A percentile compares a stretch with the other conserved stretches of the same genome.
These are phyloP conservation scores for Ondatra zibethicus DNA, from an alignment of 2,113 vertebrate genomes.

Conservation along the genomic window DNA sequence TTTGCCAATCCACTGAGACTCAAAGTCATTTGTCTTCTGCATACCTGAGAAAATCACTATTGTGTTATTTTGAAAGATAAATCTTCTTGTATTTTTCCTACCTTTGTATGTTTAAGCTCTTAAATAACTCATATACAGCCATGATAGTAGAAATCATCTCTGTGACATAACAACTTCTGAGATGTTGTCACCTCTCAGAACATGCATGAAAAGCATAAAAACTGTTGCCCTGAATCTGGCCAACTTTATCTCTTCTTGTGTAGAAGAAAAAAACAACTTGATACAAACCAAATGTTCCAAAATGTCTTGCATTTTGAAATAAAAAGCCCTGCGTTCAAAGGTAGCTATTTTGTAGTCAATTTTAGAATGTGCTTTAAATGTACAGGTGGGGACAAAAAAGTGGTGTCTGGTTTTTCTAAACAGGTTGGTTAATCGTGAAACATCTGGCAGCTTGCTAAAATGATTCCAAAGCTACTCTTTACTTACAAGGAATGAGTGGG, in stretches of 20 bases:
- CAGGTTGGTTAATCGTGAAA: conserved; percentile 46
- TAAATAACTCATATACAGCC: neutral
- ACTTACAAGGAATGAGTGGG: neutral
- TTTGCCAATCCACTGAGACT: neutral
- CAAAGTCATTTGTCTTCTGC: neutral
- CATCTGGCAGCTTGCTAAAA: conserved; percentile 67
- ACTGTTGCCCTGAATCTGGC: conserved; percentile 17
- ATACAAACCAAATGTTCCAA: conserved; percentile 13
- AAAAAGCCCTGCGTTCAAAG: conserved; percentile 56
- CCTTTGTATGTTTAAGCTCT: conserved; percentile 9
- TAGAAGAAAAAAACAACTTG: conserved; percentile 35
- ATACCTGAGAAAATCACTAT: neutral
- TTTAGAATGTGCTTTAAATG: conserved; percentile 60
- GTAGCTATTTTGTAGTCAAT: conserved; percentile 59
- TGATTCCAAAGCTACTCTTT: conserved; percentile 56
- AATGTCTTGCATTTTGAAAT: conserved; percentile 36
- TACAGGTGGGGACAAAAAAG: neutral
- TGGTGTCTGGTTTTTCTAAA: conserved; percentile 43
- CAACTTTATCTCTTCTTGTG: neutral
- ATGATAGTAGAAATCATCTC: neutral
- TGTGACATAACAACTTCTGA: neutral
- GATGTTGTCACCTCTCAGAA: conserved; percentile 23
- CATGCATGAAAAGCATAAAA: neutral
- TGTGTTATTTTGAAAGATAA: conserved; percentile 50
- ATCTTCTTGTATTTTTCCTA: neutral